Base-by-base conservation (phyloP, 1,140 invertebrate species). In the Drosophila nebulosa region DNA sequence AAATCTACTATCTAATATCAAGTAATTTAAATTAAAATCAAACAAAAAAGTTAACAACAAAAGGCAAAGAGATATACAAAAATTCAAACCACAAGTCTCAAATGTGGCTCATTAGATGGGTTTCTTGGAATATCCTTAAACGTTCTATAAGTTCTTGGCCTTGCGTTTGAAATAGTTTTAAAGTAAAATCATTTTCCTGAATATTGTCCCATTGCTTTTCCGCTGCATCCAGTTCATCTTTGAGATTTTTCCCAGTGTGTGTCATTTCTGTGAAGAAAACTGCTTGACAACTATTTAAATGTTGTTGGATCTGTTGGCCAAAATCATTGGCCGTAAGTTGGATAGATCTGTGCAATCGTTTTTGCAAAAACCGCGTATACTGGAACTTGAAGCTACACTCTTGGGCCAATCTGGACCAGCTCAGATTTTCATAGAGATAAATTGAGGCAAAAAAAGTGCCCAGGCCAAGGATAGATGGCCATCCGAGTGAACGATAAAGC, bases 241-340 rank as follows among this genome's bases (percentile, higher is more conserved):
- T n/a, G 16, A 81, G 7, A 12, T 64, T 60, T 30, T 5, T n/a
- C 10, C 52, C 32, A 30, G 51, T 55, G 16, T 39, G 27, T 12
- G 61, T 14, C 12, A 52, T 6, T 39, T 56, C 35, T 0, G 1
- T 0, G 5, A 46, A n/a, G 0, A 55, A 12, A 32, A 55, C 26
- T 39, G 39, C 39, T 26, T 52, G 12, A 5, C 36, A 67, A n/a
- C 56, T 35, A 32, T 26, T 22, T 42, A 86, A 18, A 16, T 86
- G 74, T 22, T 83, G 68, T 14, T 50, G 46, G 46, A 81, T 98
- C 95, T 99, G 99, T 91, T 99, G 97, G 91, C 98, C 99, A 91
- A 98, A 99, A 92, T 99, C 99, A 18, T 96, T 96, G 27, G 98
- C 99, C n/a, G 98, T 99, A 51, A 99, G 94, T 92, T 99, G 97